These are phyloP conservation scores for Meriones unguiculatus DNA, from an alignment of 2,113 vertebrate genomes.

Conservation along the genomic window DNA sequence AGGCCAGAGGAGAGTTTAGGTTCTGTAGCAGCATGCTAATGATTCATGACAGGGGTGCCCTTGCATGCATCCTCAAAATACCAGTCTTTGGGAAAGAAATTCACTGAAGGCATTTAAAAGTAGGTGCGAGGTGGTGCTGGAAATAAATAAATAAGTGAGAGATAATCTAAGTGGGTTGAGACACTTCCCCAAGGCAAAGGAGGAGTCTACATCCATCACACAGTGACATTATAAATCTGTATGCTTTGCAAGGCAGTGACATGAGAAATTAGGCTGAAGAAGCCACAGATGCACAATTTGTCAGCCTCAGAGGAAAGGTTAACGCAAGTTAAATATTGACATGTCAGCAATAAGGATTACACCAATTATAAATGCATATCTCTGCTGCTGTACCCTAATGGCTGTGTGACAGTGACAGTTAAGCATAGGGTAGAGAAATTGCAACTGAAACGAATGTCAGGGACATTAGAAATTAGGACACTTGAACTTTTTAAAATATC, in stretches of 20 bases:
- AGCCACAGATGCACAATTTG: slow-evolving; percentile 85
- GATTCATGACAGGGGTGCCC: slow-evolving; percentile 59
- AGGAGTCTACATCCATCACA: slow-evolving; percentile 83
- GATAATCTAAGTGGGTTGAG: slow-evolving; percentile 76
- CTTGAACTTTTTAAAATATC: neutral
- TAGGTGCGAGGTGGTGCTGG: slow-evolving; percentile 29
- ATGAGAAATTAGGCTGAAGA: slow-evolving; percentile 88
- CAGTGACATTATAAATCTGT: slow-evolving; percentile 87
- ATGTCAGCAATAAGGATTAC: slow-evolving; percentile 89
- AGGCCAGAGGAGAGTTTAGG: neutral
- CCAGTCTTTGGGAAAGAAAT: slow-evolving; percentile 44
- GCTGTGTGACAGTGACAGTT: slow-evolving; percentile 84
- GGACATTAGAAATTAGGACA: slow-evolving; percentile 78
- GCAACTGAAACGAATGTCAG: slow-evolving; percentile 74
- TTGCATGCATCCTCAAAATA: slow-evolving; percentile 38
- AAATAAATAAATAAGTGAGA: slow-evolving; percentile 81
- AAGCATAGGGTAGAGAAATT: slow-evolving; percentile 73
- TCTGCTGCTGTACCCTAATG: slow-evolving; percentile 84
- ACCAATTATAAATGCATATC: slow-evolving; percentile 88
- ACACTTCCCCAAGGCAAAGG: slow-evolving; percentile 80
- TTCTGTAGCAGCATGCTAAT: slow-evolving; percentile 2
- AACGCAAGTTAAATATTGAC: slow-evolving; percentile 91
- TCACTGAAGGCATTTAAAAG: slow-evolving; percentile 61
- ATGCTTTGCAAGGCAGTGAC: slow-evolving; percentile 85
- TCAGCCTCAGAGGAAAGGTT: slow-evolving; percentile 90